These are phyloP conservation scores for Caenorhabditis wallacei DNA, from an alignment of 2,888 invertebrate species.

Conservation along the genomic window DNA sequence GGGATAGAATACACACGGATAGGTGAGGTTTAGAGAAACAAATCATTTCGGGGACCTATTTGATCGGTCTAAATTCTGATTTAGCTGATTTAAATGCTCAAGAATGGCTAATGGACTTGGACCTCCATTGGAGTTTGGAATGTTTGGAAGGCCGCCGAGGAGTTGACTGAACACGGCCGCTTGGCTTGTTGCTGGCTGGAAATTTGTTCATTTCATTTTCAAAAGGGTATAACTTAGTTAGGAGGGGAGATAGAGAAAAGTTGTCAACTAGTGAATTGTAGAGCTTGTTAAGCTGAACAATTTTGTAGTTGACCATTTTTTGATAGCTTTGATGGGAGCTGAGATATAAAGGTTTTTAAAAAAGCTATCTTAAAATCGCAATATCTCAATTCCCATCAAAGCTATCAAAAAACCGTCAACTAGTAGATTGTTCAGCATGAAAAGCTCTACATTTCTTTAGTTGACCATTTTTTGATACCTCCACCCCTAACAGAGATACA, in stretches of 20 bases:
- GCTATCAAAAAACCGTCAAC: no score
- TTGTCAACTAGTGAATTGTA: no score
- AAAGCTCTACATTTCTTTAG: no score
- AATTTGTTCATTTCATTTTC: not conserved
- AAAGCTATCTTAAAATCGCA: no score
- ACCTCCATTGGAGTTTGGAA: conserved; percentile 17
- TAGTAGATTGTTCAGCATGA: no score
- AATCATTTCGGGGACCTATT: not conserved
- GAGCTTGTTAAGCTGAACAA: no score
- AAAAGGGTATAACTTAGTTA: not conserved
- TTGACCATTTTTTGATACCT: no score
- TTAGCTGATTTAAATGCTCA: conserved; percentile 72
- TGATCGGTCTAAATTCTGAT: conserved; percentile 65
- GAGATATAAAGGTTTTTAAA: no score
- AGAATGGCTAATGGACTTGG: conserved; percentile 64
- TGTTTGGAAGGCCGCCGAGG: conserved; percentile 52
- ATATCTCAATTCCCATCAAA: no score
- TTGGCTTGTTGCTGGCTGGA: conserved; percentile 57
- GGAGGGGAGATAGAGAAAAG: not conserved
- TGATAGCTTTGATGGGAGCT: no score
- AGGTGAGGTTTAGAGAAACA: not conserved
- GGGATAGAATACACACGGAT: conserved; percentile 35
- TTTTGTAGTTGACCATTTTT: no score
- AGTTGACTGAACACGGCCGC: conserved; percentile 66
- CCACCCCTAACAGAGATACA: no score